These are phyloP conservation scores for Brienomyrus longianalis DNA, from an alignment of 2,113 vertebrate genomes.

Conservation along the genomic window DNA sequence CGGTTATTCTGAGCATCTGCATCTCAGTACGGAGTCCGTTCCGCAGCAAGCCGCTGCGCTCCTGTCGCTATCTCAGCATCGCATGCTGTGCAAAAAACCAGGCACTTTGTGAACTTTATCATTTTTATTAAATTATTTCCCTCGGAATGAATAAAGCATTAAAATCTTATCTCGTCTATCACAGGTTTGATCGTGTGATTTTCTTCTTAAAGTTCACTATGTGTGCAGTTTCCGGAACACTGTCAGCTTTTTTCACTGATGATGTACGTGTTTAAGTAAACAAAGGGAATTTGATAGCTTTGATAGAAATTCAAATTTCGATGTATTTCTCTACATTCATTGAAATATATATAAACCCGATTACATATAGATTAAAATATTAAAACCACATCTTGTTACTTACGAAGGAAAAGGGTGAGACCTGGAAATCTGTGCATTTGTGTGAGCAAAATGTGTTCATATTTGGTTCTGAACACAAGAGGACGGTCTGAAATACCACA, in stretches of 20 bases:
- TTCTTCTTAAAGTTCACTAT: background rate
- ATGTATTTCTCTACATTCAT: background rate
- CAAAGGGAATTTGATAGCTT: background rate
- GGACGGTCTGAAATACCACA: background rate
- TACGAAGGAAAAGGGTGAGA: background rate
- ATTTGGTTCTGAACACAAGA: background rate
- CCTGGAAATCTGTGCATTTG: background rate
- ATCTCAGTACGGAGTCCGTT: background rate
- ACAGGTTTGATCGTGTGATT: background rate
- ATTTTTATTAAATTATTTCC: background rate
- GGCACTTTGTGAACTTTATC: background rate
- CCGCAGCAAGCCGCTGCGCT: background rate
- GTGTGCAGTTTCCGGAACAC: background rate
- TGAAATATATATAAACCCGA: background rate
- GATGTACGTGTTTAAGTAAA: background rate
- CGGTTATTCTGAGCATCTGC: background rate
- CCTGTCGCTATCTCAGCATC: background rate
- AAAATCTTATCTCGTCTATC: background rate
- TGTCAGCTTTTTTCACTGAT: background rate
- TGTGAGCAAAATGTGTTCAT: background rate
- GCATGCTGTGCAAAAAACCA: background rate
- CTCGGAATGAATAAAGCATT: background rate
- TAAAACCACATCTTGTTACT: background rate
- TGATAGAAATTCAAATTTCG: background rate
- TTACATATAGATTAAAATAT: background rate